Percentiles rank a stretch among this genome's conserved stretches.
Evolutionary conservation across 1,140 invertebrate species (phyloP).

Genomic region (Helicoverpa armigera): DNA sequence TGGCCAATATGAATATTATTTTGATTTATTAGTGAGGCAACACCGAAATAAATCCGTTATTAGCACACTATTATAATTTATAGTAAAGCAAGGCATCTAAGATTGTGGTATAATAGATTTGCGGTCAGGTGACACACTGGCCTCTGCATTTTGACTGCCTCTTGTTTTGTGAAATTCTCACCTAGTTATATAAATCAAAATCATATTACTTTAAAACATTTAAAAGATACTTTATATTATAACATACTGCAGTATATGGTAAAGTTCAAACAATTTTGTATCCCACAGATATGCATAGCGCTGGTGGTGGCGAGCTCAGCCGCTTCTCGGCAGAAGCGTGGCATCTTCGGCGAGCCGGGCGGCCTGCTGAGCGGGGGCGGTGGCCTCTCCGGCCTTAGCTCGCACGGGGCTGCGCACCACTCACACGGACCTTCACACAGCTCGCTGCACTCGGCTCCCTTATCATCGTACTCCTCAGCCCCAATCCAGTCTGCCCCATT

Average conservation of each 20-base stretch:
- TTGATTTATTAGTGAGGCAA: constrained; percentile 30
- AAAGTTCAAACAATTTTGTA: background rate
- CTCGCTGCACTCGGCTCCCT: background rate
- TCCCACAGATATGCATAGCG: constrained; percentile 57
- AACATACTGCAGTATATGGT: background rate
- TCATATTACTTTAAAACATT: background rate
- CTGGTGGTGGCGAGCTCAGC: constrained; percentile 51
- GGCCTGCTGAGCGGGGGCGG: constrained; percentile 35
- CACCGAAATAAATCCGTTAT: constrained; percentile 9
- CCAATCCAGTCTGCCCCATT: background rate
- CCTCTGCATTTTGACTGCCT: background rate
- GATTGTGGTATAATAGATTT: background rate
- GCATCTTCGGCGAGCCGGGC: constrained; percentile 57
- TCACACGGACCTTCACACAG: constrained; percentile 11
- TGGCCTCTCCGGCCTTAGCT: constrained; percentile 7
- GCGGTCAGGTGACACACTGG: too few relatives aligned
- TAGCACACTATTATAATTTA: constrained; percentile 10
- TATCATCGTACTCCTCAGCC: background rate
- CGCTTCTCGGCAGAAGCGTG: constrained; percentile 49
- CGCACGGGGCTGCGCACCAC: background rate
- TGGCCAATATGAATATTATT: constrained; percentile 22
- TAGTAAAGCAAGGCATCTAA: constrained; percentile 2
- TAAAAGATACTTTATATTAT: too few relatives aligned
- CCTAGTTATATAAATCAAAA: background rate
- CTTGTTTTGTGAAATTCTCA: background rate